phyloP scores from a whole-genome alignment of 2,113 vertebrate genomes.

The Enhydra lutris region DNA sequence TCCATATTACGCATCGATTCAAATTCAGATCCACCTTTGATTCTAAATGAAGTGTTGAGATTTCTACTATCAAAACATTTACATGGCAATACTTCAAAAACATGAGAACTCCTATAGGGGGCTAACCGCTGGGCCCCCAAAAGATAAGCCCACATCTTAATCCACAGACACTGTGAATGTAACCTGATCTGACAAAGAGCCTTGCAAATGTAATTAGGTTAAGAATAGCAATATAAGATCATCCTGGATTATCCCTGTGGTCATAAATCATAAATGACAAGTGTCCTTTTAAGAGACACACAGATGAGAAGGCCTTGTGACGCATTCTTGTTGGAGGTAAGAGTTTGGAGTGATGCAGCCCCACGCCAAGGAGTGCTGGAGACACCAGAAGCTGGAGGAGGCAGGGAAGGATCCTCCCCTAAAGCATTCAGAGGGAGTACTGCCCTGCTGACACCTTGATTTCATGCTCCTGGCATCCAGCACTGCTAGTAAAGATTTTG shows the following conservation, averaged over 20 bases:
- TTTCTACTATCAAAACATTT: background rate
- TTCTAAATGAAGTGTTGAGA: background rate
- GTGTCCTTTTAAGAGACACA: background rate
- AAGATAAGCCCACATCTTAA: background rate
- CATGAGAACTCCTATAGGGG: background rate
- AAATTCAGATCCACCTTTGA: background rate
- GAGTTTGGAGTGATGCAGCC: background rate
- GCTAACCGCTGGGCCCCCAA: background rate
- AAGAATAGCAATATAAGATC: background rate
- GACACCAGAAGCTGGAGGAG: background rate
- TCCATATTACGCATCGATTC: background rate
- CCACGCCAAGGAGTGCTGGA: background rate
- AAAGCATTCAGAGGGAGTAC: background rate
- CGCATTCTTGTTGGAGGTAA: background rate
- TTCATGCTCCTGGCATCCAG: background rate
- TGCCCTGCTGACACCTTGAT: background rate
- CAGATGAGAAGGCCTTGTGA: background rate
- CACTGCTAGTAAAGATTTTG: background rate
- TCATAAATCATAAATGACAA: background rate
- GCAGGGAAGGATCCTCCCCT: background rate
- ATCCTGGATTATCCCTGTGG: background rate
- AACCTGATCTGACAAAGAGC: background rate
- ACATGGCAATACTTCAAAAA: background rate
- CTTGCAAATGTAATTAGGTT: background rate
- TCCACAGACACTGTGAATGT: background rate